Evolutionary conservation across 2,888 invertebrate species (phyloP), one percentile per base, ranked within the genome.

Genomic region (Venustoraphidia nigricollis): DNA sequence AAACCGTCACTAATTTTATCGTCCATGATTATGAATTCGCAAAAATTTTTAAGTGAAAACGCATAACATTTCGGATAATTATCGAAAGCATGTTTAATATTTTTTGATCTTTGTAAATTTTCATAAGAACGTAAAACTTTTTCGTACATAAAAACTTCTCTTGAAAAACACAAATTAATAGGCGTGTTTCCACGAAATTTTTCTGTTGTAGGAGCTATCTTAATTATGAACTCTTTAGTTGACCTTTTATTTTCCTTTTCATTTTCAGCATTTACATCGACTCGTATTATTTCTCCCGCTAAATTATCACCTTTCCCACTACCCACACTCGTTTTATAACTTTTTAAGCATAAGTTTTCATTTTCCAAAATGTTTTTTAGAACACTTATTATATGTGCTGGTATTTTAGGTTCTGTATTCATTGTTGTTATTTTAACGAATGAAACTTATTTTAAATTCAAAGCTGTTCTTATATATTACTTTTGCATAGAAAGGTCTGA

Each of bases 1-100:
- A 42, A 47, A n/a, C 35, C 34, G 13, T 37, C 13, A 9, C n/a
- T 27, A n/a, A 10, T 47, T 11, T 34, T 36, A 36, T 47, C 37
- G 11, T 56, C 46, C n/a, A 51, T 53, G 51, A 56, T 53, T 27
- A 58, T 49, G 50, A 55, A 58, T 36, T 60, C 61, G 14, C 48
- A 11, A 13, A 8, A 36, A 8, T 45, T 10, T 11, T 11, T 38
- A 9, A 14, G 11, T 8, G 39, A 34, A 36, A 4, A 11, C 2
- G 9, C 39, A 40, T 35, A 35, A n/a, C 17, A 38, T 35, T 45
- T 27, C 10, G 44, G 44, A 45, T 36, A 34, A 14, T 35, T 40
- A 34, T 17, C 11, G 14, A 47, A 43, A 34, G 10, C n/a, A n/a
- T 48, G 34, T 8, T 36, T 10, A 10, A 46, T 11, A 10, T 41